These are phyloP conservation scores for Petrolisthes manimaculis DNA, from an alignment of 2,888 invertebrate genomes.

Conservation along the genomic window DNA sequence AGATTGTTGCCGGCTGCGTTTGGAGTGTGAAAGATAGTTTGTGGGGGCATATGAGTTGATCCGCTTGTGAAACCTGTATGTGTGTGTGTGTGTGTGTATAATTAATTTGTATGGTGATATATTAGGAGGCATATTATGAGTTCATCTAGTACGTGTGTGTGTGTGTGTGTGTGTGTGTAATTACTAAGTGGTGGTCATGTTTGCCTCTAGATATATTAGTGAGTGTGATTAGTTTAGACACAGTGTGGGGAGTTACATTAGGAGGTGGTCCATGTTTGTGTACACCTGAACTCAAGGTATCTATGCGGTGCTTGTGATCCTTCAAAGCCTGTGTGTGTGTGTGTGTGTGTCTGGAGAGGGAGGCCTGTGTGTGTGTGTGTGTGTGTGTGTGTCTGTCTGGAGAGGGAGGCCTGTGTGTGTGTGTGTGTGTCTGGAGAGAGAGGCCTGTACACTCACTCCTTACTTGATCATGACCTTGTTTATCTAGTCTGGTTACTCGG, in stretches of 20 bases:
- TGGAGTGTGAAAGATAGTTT: too few relatives aligned
- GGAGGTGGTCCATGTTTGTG: background rate
- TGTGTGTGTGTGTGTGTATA: background rate
- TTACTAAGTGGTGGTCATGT: background rate
- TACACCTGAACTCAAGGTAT: background rate
- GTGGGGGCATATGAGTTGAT: too few relatives aligned
- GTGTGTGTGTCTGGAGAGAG: background rate
- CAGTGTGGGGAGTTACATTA: too few relatives aligned
- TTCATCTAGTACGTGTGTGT: background rate
- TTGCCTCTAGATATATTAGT: background rate
- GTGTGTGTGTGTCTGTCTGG: background rate
- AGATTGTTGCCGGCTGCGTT: too few relatives aligned
- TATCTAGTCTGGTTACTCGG: too few relatives aligned
- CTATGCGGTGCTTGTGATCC: background rate
- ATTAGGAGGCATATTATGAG: too few relatives aligned
- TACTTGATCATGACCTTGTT: too few relatives aligned
- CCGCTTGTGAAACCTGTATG: background rate
- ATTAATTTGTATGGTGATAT: background rate
- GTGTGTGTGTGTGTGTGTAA: background rate
- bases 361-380: background rate
- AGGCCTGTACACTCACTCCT: too few relatives aligned
- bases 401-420: background rate
- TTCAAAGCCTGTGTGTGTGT: background rate
- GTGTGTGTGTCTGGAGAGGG: background rate
- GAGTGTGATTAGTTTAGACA: background rate